Base-by-base conservation (phyloP, 2,888 invertebrate genomes). In the Formica aserva region DNA sequence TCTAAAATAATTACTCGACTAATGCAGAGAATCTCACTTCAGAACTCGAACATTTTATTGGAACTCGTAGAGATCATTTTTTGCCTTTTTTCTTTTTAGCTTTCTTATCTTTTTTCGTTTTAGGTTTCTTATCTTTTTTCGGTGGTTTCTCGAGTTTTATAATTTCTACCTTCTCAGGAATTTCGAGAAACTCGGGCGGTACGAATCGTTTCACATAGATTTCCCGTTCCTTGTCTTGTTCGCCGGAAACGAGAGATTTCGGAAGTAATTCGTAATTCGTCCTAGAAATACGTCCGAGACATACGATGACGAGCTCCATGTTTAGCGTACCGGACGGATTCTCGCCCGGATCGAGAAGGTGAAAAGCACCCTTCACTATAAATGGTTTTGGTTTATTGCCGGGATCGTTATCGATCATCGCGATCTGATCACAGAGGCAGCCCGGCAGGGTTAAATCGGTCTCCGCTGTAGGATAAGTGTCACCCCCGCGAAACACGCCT, bases 391-490 rank as follows among this genome's bases (percentile, higher is more conserved):
- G 94, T 81, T 92, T 84, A 77, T 93, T 92, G 15, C 90, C 87
- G 3, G 82, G 62, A 81, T 94, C 94, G 84, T 94, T 94, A 57
- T 86, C 87, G 3, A 92, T 88, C 94, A 94, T 94, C 4, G 93
- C 91, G 18, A 94, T 88, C 82, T 94, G 94, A 60, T 94, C 93
- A 85, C 94, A 94, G 1, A 94, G 83, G 80, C 94, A 94, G 3
- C 94, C 94, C 4, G 91, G 89, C 48, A 94, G 77, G 3, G 89
- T 87, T 4, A 94, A 78, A 52, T 92, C 87, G 22, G 92, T 88
- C 81, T 94, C 93, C 13, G 94, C 94, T n/a, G 92, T 90, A 48
- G 94, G 94, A 88, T 92, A 94, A 80, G 92, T 94, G 80, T 94
- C 94, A 15, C 92, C 92, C 4, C 74, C 38, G 57, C 94, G 92